Base-by-base conservation (phyloP, 2,797 vertebrate species). In the Aselliscus stoliczkanus region DNA sequence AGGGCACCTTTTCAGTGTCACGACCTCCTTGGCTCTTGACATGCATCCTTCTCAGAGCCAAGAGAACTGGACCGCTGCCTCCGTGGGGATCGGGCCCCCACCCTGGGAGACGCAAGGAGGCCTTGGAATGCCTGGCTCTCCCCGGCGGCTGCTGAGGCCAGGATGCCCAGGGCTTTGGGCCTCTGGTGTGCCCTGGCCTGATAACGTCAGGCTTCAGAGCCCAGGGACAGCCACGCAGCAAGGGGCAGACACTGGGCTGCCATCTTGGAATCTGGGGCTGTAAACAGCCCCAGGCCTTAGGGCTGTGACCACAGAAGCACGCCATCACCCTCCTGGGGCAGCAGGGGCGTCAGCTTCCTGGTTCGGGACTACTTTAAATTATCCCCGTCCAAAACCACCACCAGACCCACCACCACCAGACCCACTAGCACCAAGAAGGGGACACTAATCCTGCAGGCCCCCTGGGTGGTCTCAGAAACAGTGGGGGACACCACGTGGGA, bases 11-110 rank as follows among this genome's bases (percentile, higher is more conserved):
- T 89, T 60, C 87, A 70, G 92, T 39, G 73, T 39, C 0, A 0
- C n/a, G 72, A 69, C n/a, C 12, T 10, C 27, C 64, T 23, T 15
- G 73, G 75, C 8, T 23, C 54, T n/a, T 27, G 64, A 21, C 17
- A 4, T 2, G 50, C 27, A 5, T 2, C 50, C 27, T 82, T 54
- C 75, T 23, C 23, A 15, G 34, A 83, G 54, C 47, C 50, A 9
- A 29, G 50, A 56, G 37, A 23, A 50, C 15, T 2, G 1, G 54
- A 2, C 3, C 0, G 0, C 31, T 2, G 42, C 18, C 52, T 17
- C 29, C 60, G 72, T 0, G 23, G 34, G 56, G 18, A 8, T 2
- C 0, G 0, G 44, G 25, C 7, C 31, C 39, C 31, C 34, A 2
- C 80, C 42, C 60, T 5, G 3, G 27, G 72, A 56, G 80, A n/a